Conservation (phyloP, 2,113 vertebrate genomes). For the Halcyon malimbica region DNA sequence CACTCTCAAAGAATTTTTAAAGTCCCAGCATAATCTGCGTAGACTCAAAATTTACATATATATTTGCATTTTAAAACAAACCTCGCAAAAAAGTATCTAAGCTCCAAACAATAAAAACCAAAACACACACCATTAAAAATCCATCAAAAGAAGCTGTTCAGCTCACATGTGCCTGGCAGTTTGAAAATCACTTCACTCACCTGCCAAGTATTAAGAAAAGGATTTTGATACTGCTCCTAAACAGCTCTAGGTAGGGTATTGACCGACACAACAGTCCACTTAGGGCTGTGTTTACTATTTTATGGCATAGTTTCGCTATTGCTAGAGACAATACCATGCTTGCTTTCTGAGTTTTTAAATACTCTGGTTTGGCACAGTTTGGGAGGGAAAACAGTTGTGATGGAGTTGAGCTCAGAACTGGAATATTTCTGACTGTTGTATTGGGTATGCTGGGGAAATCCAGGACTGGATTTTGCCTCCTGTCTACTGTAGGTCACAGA, state of each 20-base stretch:
- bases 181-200: conserved; percentile 59
- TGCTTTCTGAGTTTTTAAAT: not conserved
- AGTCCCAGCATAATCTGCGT: conserved; percentile 36
- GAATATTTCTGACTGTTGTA: not conserved
- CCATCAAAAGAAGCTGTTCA: conserved; percentile 67
- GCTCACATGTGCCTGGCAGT: conserved; percentile 56
- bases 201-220: conserved; percentile 48
- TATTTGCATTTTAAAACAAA: conserved; percentile 72
- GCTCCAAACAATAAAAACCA: conserved; percentile 67
- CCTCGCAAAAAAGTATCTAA: conserved; percentile 68
- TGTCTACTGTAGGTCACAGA: not conserved
- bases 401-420: not conserved
- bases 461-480: not conserved
- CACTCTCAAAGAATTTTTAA: conserved; percentile 18
- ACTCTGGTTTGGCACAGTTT: not conserved
- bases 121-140: conserved; percentile 70
- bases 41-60: conserved; percentile 63
- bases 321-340: not conserved
- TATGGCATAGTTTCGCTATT: not conserved
- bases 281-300: not conserved
- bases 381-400: not conserved
- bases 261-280: not conserved
- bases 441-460: not conserved
- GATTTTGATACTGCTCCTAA: conserved; percentile 30
- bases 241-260: not conserved